Conservation (phyloP, 2,888 invertebrate species). For the Abrostola tripartita region DNA sequence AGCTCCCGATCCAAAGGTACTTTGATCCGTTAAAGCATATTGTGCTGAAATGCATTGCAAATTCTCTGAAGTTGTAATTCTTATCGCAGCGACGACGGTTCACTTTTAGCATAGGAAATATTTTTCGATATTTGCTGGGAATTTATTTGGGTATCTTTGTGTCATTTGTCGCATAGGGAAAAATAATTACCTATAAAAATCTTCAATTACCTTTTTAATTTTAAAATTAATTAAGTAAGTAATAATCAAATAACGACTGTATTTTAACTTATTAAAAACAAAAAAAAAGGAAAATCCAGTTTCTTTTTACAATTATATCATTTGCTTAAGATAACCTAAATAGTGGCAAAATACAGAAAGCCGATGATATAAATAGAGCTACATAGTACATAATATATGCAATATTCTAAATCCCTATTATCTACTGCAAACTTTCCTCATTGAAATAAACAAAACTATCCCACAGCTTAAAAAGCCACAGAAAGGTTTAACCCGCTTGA, state of each 20-base stretch:
- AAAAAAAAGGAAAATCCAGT: too few relatives aligned
- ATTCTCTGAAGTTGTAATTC: constrained; percentile 55
- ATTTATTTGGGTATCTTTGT: constrained; percentile 15
- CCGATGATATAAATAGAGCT: too few relatives aligned
- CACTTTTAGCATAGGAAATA: constrained; percentile 45
- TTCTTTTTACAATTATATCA: too few relatives aligned
- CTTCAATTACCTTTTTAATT: too few relatives aligned
- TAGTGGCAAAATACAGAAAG: too few relatives aligned
- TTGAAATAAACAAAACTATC: constrained; percentile 15
- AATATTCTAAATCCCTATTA: neutral
- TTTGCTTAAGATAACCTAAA: too few relatives aligned
- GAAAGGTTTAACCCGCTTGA: constrained; percentile 44
- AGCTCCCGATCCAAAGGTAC: constrained; percentile 50
- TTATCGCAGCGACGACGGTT: constrained; percentile 43
- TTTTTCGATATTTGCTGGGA: constrained; percentile 31
- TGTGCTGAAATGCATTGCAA: constrained; percentile 61
- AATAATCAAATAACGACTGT: too few relatives aligned
- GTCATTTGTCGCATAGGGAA: constrained; percentile 18
- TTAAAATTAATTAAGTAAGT: too few relatives aligned
- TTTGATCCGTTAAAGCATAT: constrained; percentile 58
- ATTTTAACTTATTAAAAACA: too few relatives aligned
- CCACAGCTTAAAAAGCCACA: constrained; percentile 21
- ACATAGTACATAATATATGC: too few relatives aligned
- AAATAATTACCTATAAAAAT: too few relatives aligned
- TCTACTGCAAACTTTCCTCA: neutral